Base-by-base conservation (phyloP, 92 coral and sea anemone species). In the Porites cylindrica region DNA sequence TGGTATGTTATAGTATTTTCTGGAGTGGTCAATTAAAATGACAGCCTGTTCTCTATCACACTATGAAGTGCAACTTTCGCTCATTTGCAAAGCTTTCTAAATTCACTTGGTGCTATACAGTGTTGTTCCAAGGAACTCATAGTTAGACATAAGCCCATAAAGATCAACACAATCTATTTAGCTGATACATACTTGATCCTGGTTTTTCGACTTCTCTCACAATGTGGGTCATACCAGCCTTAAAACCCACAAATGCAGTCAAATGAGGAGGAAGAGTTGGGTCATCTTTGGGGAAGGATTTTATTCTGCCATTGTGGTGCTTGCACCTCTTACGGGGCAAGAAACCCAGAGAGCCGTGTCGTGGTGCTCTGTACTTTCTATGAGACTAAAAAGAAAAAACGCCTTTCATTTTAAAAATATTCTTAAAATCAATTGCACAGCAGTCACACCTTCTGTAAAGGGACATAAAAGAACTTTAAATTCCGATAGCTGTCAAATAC, bases 211-310 rank as follows among this genome's bases (percentile, higher is more conserved):
- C 99, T 81, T 97, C 99, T 86, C 99, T 91, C 3, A 97, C 94
- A 68, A 97, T 92, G 86, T 97, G 99, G 72, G 98, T 93, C 99
- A 97, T 97, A 59, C 99, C 99, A 75, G 99, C 99, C 86, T 97
- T 97, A 86, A 95, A 97, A 83, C 99, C 99, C 83, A 95, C 85
- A 78, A 97, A 97, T 77, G 98, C 99, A 3, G 99, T 97, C 86
- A 97, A 91, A 74, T 97, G 99, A 17, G 99, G 99, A 18, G 99
- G 99, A 29, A 97, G 91, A 72, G 93, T 92, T 14, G 94, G 50
- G 51, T 97, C 98, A 91, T 97, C 98, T 80, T 93, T 97, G 23
- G 99, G 99, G 84, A 97, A 97, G 62, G 99, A 93, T 91, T 95
- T 97, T 32, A 97, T 96, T 74, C 94, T 97, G 53, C 99, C 99